Evolutionary conservation across 1,140 invertebrate species (phyloP), one percentile per base, ranked within the genome.

Genomic region (Scaptomyza graminum): DNA sequence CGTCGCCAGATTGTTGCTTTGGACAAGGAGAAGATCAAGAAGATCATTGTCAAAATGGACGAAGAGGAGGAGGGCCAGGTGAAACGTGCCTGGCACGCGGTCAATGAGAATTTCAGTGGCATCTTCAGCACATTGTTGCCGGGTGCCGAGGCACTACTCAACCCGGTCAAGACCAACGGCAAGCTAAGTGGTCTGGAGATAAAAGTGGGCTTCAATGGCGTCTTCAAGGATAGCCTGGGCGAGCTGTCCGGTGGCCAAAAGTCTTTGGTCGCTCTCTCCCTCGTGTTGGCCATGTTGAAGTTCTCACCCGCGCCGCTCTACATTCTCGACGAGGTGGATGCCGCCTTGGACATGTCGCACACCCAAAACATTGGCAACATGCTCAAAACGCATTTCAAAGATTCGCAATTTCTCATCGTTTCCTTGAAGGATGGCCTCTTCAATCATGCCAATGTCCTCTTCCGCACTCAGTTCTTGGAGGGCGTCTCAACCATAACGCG

Each of bases 381-480:
- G 97, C 93, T 99, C 6, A 96, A 96, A 84, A 95, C 95, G 34
- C 98, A 99, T 92, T 99, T 99, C 90, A 96, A 95, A 79, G 95
- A 96, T 91, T 99, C 98, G 8, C 94, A 99, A 95, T 99, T 99
- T 92, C 97, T 99, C 78, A 96, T 99, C 65, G 99, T 99, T 0
- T 99, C 99, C 0, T 93, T 99, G 11, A 99, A 99, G 92, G 98
- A 99, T 92, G 99, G 99, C 25, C 99, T 99, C 97, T 99, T 99
- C 92, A 98, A 97, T 91, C 99, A 99, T 93, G 99, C 99, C 0
- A 99, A 99, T 93, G 98, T 99, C 25, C 92, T 99, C 15, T 99
- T 98, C 93, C 96, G 96, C 57, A 99, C 99, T 0, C 95, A 95
- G 81, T 99, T 99, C 92, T 95, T 97, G 18, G 98, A 99, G 93